Evolutionary conservation across 2,888 invertebrate genomes (phyloP).

Genomic region (Seira musarum): DNA sequence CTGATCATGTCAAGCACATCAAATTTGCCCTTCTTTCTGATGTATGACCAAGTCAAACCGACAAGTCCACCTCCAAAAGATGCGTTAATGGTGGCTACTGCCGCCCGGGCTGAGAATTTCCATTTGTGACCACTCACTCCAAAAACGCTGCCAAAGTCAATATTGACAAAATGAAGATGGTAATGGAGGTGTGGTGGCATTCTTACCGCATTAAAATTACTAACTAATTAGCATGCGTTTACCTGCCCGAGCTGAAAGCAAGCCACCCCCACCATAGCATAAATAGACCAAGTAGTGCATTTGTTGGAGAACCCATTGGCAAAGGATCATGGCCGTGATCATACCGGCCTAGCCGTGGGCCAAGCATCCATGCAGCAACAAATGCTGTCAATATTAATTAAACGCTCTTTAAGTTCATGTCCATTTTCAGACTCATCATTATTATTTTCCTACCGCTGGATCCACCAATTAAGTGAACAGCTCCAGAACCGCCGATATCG

Average conservation of each 20-base stretch:
- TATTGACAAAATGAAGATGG: no score
- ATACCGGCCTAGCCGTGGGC: conserved; percentile 81
- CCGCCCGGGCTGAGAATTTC: conserved; percentile 92
- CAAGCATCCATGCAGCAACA: conserved; percentile 91
- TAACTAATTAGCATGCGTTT: not conserved
- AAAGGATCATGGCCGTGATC: conserved; percentile 82
- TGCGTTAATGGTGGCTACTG: conserved; percentile 91
- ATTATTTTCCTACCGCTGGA: conserved; percentile 37
- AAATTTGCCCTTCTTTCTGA: conserved; percentile 80
- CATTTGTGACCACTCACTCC: conserved; percentile 87
- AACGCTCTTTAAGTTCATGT: no score
- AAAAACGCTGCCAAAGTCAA: no score
- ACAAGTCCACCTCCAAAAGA: conserved; percentile 91
- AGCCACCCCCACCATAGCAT: conserved; percentile 98
- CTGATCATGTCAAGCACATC: conserved; percentile 91
- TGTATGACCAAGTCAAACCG: conserved; percentile 79
- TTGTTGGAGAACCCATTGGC: conserved; percentile 90
- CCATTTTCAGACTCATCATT: no score
- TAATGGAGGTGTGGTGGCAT: no score
- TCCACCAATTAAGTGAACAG: conserved; percentile 91
- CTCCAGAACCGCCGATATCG: conserved; percentile 93
- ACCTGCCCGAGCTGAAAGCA: conserved; percentile 93
- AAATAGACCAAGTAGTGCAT: conserved; percentile 92
- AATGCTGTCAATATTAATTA: conserved; percentile 78
- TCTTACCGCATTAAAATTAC: not conserved